Percentiles rank a stretch among this genome's conserved stretches.
Conservation (phyloP, 2,797 vertebrate species). For the Dallia pectoralis region DNA sequence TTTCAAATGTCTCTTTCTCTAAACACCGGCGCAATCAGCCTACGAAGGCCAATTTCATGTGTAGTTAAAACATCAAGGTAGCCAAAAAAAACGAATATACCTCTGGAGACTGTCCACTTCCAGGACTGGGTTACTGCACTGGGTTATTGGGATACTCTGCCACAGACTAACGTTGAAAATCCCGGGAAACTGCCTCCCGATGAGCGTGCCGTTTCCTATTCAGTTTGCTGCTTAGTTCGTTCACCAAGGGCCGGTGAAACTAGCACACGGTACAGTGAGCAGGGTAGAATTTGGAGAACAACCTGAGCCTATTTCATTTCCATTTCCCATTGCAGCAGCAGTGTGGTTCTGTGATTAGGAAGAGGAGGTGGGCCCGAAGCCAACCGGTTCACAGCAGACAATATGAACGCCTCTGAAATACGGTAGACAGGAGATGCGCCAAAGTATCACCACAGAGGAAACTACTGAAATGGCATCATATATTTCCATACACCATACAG, state of each 20-base stretch:
- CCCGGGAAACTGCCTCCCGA: background rate
- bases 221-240: background rate
- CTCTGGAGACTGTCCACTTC: background rate
- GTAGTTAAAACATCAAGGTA: slow-evolving; percentile 3
- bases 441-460: background rate
- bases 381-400: slow-evolving; percentile 1
- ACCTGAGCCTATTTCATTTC: background rate
- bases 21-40: background rate
- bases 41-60: background rate
- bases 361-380: background rate
- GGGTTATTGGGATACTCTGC: background rate
- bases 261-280: background rate
- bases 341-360: slow-evolving; percentile 1
- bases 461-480: background rate
- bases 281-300: background rate
- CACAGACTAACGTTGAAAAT: background rate
- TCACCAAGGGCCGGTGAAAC: background rate
- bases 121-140: background rate
- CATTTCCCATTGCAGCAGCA: background rate
- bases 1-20: background rate
- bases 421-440: background rate
- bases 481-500: background rate
- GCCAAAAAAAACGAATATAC: background rate
- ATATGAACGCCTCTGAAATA: background rate
- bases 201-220: background rate